Conservation (phyloP, 2,797 vertebrate genomes). For the Anolis apletophallus region DNA sequence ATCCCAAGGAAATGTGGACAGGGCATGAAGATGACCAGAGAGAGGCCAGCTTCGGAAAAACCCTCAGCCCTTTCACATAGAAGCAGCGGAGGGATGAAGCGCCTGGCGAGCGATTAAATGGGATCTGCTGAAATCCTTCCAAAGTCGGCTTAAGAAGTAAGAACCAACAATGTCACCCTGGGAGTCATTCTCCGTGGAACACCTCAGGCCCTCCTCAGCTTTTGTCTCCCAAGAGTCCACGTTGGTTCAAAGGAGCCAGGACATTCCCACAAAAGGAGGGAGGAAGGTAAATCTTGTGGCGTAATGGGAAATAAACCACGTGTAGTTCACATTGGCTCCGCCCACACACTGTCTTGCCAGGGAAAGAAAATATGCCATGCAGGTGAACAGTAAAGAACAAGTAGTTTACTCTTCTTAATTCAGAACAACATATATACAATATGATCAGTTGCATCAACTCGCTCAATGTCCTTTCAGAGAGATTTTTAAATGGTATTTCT, state of each 20-base stretch:
- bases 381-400: too few relatives aligned
- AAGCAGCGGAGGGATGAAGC: slow-evolving; percentile 56
- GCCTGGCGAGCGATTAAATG: slow-evolving; percentile 70
- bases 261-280: background rate
- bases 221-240: background rate
- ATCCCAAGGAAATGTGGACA: too few relatives aligned
- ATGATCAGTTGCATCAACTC: too few relatives aligned
- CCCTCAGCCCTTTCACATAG: background rate
- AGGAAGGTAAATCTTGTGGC: fast-evolving
- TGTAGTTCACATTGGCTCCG: background rate
- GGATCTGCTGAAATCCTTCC: slow-evolving; percentile 77
- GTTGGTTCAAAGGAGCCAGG: background rate
- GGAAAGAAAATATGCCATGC: too few relatives aligned
- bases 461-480: too few relatives aligned
- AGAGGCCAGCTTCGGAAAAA: background rate
- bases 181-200: slow-evolving; percentile 66
- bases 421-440: too few relatives aligned
- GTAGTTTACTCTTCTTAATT: too few relatives aligned
- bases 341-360: too few relatives aligned
- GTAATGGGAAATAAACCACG: too few relatives aligned
- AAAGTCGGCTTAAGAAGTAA: slow-evolving; percentile 79
- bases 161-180: slow-evolving; percentile 75
- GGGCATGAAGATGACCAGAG: background rate
- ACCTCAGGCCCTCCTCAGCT: background rate
- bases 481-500: too few relatives aligned